Base-by-base conservation (phyloP, 2,888 invertebrate species). In the Dascillus cervinus region DNA sequence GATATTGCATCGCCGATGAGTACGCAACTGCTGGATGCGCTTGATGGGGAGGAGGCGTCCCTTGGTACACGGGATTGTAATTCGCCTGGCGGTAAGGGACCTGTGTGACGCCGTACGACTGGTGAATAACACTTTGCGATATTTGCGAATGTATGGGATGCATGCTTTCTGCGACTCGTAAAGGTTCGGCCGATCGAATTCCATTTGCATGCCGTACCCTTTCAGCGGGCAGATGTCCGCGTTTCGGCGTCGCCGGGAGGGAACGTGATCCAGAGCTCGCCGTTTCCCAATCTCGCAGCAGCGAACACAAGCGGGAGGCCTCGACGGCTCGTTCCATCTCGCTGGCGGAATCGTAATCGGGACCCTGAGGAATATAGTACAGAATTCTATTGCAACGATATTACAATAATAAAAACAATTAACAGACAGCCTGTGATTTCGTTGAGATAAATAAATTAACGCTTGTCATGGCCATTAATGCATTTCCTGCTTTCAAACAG, bases 271-370 rank as follows among this genome's bases (percentile, higher is more conserved):
- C 68, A 25, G 70, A 66, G 37, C 82, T 83, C 2, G 82, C 77
- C 17, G 81, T 75, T 48, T 82, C 80, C 86, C 86, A 86, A 55
- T 82, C 79, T 41, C 79, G 79, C 39, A 86, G 71, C 22, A 86
- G 66, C 9, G 74, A 69, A 46, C 72, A 73, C 37, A 82, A 69
- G 32, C 82, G 72, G 33, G 79, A 79, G 28, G 75, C 73, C 55
- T 82, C 82, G 50, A 77, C 58, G 24, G 73, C 74, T 27, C 77
- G 71, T 67, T 86, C 86, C 32, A 77, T 77, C 64, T 86, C 86
- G 59, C 80, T 79, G 36, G 73, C 71, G 4, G 82, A 80, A 56
- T 87, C 84, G 61, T 86, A 87, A 58, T 87, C 87, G 41, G 79
- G 82, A 34, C 87, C 87, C 86, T 86, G 64, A 6, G 60, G 56